Percentiles rank a stretch among this genome's conserved stretches.
Conservation (phyloP, 2,888 invertebrate genomes). For the Leucoptera coffeella region DNA sequence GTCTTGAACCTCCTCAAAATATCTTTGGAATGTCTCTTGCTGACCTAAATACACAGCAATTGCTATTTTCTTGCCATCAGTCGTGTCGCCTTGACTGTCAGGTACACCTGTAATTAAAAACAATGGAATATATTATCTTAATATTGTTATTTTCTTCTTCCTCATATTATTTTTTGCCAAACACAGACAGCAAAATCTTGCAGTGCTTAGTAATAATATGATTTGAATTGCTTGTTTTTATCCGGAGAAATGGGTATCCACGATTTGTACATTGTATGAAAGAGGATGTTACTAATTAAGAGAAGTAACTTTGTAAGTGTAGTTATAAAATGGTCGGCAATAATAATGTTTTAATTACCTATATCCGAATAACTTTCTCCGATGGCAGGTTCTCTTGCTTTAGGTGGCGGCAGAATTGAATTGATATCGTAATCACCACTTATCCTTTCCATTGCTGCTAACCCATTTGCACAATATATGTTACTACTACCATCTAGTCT, state of each 20-base stretch:
- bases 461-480: constrained; percentile 34
- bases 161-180: too few species aligned
- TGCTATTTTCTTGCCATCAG: constrained; percentile 81
- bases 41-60: constrained; percentile 85
- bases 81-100: constrained; percentile 60
- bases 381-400: constrained; percentile 42
- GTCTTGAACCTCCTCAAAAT: constrained; percentile 60
- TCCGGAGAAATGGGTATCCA: too few species aligned
- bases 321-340: too few species aligned
- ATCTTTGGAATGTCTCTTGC: constrained; percentile 68
- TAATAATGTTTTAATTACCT: too few species aligned
- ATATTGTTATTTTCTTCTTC: too few species aligned
- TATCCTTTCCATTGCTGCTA: constrained; percentile 25
- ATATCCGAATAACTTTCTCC: constrained; percentile 50
- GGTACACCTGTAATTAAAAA: constrained; percentile 28
- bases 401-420: constrained; percentile 41
- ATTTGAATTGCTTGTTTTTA: too few species aligned
- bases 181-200: too few species aligned
- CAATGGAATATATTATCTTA: too few species aligned
- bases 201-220: too few species aligned
- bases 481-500: constrained; percentile 34
- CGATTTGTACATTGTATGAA: too few species aligned
- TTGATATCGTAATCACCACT: constrained; percentile 47
- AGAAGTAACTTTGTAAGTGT: too few species aligned
- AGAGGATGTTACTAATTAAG: too few species aligned